Evolutionary conservation across 2,888 invertebrate species (phyloP), one percentile per base, ranked within the genome.

Genomic region (Norana najaformis): DNA sequence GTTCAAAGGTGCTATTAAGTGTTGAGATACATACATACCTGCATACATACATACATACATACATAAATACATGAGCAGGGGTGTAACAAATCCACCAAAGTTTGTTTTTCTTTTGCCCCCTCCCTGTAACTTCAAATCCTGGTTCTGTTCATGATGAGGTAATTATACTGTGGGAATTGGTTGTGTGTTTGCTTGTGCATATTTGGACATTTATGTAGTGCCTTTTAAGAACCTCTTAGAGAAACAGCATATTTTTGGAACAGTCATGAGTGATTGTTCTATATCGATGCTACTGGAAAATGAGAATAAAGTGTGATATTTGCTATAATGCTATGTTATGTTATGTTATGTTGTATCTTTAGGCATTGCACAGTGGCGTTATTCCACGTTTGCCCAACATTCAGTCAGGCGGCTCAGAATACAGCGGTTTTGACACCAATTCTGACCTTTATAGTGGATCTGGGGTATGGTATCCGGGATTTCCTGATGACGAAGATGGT

Each of bases 1-100:
- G 69, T 69, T 53, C 69, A 69, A 47, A 16, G 47, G 23, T 3
- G 23, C 47, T 69, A 69, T 16, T 69, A 69, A n/a, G n/a, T 16
- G 11, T 69, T 16, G 35, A 89, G 16, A 88, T n/a, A 90, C 30
- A 34, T 30, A 20, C 35, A 90, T 41, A 53, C 37, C 34, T 83
- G 34, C 83, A 89, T 41, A 89, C 83, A 90, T 88, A 89, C 83
- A 90, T 88, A 90, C 88, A 90, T 88, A 88, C 69, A 88, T 88
- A 90, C 35, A 88, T 88, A 88, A 8, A 83, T 69, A n/a, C n/a
- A 69, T 69, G n/a, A n/a, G 30, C 69, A 69, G 69, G 30, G 69
- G 30, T n/a, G n/a, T n/a, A n/a, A n/a, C n/a, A n/a, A n/a, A 2
- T 34, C 37, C 36, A 18, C 23, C 35, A 20, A 2, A 23, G 3